Percentiles rank a stretch among this genome's conserved stretches.
Conservation (phyloP, 2,113 vertebrate species). For the Fukomys damarensis region DNA sequence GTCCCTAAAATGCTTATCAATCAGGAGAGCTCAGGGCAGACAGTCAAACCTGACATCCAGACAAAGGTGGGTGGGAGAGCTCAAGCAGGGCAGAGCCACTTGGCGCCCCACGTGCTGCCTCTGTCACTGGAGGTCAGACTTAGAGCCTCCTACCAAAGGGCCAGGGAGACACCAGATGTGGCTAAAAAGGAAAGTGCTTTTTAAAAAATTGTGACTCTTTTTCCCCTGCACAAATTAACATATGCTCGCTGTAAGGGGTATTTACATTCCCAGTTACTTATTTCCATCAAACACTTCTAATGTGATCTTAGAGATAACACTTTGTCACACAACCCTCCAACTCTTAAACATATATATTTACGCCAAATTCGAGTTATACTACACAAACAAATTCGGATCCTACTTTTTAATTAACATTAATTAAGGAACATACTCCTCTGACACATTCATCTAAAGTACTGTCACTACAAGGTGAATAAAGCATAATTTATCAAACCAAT, state of each 20-base stretch:
- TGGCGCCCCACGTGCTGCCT: accelerated
- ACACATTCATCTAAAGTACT: not conserved
- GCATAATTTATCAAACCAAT: not conserved
- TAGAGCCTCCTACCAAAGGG: not conserved
- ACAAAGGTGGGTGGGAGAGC: not conserved
- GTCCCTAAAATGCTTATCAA: not conserved
- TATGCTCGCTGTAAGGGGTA: not conserved
- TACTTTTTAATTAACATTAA: not conserved
- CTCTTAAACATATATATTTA: not conserved
- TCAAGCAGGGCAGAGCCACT: not conserved
- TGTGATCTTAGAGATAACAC: not conserved
- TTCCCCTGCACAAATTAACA: not conserved
- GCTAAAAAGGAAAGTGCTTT: not conserved
- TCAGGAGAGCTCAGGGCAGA: accelerated
- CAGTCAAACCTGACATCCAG: not conserved
- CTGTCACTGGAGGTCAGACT: not conserved
- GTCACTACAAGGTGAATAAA: not conserved
- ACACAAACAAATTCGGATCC: not conserved
- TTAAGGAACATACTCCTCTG: not conserved
- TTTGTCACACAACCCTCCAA: not conserved
- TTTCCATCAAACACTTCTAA: not conserved
- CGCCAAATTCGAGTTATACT: not conserved
- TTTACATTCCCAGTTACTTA: not conserved
- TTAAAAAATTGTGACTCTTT: not conserved
- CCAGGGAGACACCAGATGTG: not conserved